Evolutionary conservation across 2,797 vertebrate species (phyloP).

Genomic region (Myiotriccus ornatus): DNA sequence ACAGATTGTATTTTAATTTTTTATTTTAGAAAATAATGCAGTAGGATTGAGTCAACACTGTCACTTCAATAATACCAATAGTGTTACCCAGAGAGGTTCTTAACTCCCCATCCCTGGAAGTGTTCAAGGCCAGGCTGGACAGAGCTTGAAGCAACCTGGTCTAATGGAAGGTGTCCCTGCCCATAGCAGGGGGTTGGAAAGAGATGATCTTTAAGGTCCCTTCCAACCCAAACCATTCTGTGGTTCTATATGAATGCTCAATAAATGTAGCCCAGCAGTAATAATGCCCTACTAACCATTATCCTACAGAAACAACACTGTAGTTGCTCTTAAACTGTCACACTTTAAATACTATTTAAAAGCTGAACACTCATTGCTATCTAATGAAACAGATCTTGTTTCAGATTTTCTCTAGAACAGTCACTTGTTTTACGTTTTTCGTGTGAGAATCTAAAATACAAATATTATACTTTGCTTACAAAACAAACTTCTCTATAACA

Average conservation of each 20-base stretch:
- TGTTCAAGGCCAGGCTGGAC: rapidly evolving
- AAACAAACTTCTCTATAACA: background rate
- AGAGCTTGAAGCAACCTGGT: background rate
- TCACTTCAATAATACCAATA: background rate
- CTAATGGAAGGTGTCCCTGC: background rate
- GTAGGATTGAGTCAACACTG: background rate
- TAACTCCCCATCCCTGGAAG: background rate
- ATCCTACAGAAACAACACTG: background rate
- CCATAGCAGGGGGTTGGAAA: background rate
- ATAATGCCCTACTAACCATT: background rate
- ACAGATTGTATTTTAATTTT: background rate
- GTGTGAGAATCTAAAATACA: background rate
- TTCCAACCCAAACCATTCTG: background rate
- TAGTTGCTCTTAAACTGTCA: background rate
- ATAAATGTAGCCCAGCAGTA: background rate
- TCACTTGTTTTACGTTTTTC: background rate
- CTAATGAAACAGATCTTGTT: background rate
- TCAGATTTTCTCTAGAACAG: background rate
- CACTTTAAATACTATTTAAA: background rate
- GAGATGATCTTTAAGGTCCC: background rate
- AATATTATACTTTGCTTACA: background rate
- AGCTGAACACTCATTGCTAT: background rate
- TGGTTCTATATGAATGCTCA: background rate
- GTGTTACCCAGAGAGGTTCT: background rate
- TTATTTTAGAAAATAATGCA: background rate